Evolutionary conservation across 1,140 invertebrate genomes (phyloP).

Genomic region (Potamilus streckersoni): DNA sequence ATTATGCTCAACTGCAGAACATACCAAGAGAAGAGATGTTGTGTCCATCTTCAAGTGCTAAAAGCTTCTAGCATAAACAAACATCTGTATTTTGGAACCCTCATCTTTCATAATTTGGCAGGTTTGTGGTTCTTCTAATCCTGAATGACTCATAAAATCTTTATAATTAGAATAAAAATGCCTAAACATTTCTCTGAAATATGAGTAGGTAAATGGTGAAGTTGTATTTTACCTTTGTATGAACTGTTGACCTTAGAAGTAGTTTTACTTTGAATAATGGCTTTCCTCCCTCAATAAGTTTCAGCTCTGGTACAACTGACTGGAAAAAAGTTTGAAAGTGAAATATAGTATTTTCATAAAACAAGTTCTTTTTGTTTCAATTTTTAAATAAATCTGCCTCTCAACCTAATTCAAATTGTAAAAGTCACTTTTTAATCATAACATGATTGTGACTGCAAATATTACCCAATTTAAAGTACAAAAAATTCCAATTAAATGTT

Average conservation of each 20-base stretch:
- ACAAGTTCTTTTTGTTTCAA: background rate
- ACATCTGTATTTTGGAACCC: background rate
- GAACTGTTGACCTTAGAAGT: constrained; percentile 87
- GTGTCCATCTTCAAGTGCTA: too few species aligned
- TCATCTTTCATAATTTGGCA: background rate
- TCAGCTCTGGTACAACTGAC: constrained; percentile 89
- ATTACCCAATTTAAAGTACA: too few species aligned
- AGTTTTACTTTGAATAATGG: constrained; percentile 86
- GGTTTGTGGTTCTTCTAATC: background rate
- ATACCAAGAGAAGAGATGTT: too few species aligned
- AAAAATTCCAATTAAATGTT: too few species aligned
- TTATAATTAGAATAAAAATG: background rate
- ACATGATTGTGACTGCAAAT: too few species aligned
- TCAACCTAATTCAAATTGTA: too few species aligned
- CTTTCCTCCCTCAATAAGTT: constrained; percentile 91
- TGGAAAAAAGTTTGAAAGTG: constrained; percentile 67
- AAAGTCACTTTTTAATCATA: too few species aligned
- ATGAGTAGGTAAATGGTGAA: background rate
- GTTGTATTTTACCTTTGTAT: constrained; percentile 71
- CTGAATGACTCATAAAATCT: background rate
- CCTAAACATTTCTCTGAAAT: background rate
- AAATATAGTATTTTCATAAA: background rate
- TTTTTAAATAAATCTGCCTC: too few species aligned
- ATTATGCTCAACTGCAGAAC: too few species aligned
- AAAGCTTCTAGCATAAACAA: background rate